These are phyloP conservation scores for Leucophenga varia DNA, from an alignment of 1,140 invertebrate species.

Conservation along the genomic window DNA sequence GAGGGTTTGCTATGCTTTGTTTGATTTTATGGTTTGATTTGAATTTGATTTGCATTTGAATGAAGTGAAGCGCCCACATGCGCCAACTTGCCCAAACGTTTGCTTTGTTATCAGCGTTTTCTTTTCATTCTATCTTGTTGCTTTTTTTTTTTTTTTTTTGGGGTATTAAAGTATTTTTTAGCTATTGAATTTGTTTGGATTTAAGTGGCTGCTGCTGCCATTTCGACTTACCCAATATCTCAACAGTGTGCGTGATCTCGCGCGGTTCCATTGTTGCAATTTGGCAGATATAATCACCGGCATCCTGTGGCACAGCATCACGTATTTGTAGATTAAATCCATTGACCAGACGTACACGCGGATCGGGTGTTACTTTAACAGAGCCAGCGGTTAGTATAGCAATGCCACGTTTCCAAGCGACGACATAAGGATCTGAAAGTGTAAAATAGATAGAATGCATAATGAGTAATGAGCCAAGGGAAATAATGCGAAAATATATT, in stretches of 20 bases:
- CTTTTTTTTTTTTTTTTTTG: too few species aligned
- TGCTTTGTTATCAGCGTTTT: too few species aligned
- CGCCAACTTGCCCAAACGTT: not conserved
- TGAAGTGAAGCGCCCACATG: not conserved
- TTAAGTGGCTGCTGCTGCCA: not conserved
- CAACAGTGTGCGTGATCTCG: conserved; percentile 63
- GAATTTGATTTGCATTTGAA: conserved; percentile 2
- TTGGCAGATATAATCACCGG: conserved; percentile 65
- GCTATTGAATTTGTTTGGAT: not conserved
- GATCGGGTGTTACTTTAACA: conserved; percentile 63
- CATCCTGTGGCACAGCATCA: conserved; percentile 61
- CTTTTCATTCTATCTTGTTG: too few species aligned
- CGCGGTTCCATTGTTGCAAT: conserved; percentile 62
- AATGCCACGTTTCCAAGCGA: conserved; percentile 63
- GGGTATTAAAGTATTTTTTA: conserved; percentile 12
- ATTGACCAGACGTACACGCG: conserved; percentile 59
- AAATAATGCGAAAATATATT: conserved; percentile 9
- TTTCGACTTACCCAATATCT: conserved; percentile 61
- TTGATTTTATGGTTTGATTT: too few species aligned
- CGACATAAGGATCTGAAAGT: conserved; percentile 57
- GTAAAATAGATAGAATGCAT: conserved; percentile 6
- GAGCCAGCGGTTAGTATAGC: conserved; percentile 63
- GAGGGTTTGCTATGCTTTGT: not conserved
- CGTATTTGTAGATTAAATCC: conserved; percentile 62
- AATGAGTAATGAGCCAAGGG: not conserved